Conservation (phyloP, 2,113 vertebrate genomes). For the Tauraco erythrolophus region DNA sequence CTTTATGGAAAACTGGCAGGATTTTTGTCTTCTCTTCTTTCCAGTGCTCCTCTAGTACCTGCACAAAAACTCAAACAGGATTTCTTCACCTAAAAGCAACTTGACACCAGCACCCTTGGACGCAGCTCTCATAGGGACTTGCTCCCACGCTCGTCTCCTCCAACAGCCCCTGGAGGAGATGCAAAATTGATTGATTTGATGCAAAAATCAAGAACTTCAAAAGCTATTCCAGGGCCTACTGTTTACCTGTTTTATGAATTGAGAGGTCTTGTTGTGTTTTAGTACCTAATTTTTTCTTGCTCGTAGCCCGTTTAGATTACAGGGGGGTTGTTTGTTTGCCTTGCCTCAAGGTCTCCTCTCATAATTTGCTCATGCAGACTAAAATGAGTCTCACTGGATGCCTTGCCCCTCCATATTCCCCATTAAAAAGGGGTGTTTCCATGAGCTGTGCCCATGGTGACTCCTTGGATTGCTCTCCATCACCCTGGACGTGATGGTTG, state of each 20-base stretch:
- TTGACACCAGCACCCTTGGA: background rate
- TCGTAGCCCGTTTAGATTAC: background rate
- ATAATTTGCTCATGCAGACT: background rate
- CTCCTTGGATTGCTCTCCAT: background rate
- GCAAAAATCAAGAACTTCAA: background rate
- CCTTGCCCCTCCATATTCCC: background rate
- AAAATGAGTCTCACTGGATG: background rate
- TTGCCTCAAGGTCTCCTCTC: background rate
- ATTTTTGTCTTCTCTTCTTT: background rate
- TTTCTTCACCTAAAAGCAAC: background rate
- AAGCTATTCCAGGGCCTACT: background rate
- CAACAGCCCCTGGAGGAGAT: background rate
- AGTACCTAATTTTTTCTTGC: background rate
- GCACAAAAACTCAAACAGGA: background rate
- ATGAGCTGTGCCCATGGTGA: background rate
- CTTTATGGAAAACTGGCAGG: background rate
- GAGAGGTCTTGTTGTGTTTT: background rate
- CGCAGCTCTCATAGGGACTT: accelerated
- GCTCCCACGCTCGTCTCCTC: accelerated
- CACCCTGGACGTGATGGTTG: accelerated
- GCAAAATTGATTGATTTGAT: no score
- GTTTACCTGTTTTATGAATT: background rate
- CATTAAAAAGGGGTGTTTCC: background rate
- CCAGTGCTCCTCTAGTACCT: background rate
- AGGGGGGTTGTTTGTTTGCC: background rate